A percentile compares a stretch with the other conserved stretches of the same genome.
Conservation (phyloP, 2,888 invertebrate species). For the Ochropleura plecta region DNA sequence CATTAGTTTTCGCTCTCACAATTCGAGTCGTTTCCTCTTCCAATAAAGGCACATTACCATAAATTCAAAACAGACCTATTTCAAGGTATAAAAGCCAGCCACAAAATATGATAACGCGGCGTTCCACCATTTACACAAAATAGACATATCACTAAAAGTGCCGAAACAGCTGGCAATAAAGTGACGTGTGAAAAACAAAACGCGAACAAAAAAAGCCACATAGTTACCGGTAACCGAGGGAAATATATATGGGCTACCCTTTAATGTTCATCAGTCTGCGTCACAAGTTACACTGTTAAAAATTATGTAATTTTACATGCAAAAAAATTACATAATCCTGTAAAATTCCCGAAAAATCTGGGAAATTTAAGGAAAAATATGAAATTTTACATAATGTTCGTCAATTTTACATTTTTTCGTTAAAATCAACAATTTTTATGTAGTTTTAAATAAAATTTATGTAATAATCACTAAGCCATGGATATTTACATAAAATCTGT, state of each 20-base stretch:
- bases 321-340: no score
- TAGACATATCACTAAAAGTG: constrained; percentile 58
- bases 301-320: no score
- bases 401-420: no score
- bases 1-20: constrained; percentile 15
- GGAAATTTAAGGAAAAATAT: no score
- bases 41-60: constrained; percentile 40
- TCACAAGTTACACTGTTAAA: no score
- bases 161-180: constrained; percentile 56
- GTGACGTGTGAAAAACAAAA: constrained; percentile 55
- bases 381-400: no score
- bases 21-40: constrained; percentile 23
- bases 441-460: no score
- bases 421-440: no score
- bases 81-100: constrained; percentile 33
- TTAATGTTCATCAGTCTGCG: constrained; percentile 4
- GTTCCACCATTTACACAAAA: constrained; percentile 53
- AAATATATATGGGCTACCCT: constrained; percentile 24
- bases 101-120: constrained; percentile 34
- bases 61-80: constrained; percentile 34
- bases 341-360: no score
- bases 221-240: constrained; percentile 27
- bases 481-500: no score
- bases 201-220: constrained; percentile 24
- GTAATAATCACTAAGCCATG: no score